Evolutionary conservation across 2,888 invertebrate species (phyloP).

Genomic region (Pilophorus perplexus): DNA sequence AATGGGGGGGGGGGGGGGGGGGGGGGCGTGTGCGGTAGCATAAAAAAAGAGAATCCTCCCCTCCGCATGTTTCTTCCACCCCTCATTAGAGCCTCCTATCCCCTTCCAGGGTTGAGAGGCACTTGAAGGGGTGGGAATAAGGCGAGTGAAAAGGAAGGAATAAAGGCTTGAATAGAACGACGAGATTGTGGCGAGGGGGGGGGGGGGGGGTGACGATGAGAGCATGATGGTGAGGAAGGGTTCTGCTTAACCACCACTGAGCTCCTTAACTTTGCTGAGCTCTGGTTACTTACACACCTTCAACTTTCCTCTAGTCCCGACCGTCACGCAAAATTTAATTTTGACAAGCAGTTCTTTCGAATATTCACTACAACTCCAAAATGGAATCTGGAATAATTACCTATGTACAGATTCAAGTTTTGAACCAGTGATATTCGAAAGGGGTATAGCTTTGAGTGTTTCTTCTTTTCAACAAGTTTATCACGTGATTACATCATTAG

Average conservation of each 20-base stretch:
- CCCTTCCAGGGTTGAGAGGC: slow-evolving; percentile 24
- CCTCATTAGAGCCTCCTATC: slow-evolving; percentile 13
- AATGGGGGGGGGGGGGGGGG: not conserved
- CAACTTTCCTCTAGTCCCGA: no score
- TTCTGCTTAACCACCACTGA: slow-evolving; percentile 23
- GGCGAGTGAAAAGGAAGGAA: slow-evolving; percentile 12
- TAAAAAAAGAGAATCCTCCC: slow-evolving; percentile 6
- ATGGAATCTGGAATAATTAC: no score
- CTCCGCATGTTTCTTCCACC: not conserved
- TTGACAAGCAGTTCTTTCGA: no score
- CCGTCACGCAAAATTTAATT: no score
- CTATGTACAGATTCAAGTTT: no score
- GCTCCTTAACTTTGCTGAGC: not conserved
- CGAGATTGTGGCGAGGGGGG: not conserved
- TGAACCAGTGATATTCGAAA: no score
- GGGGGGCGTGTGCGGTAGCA: slow-evolving; percentile 17
- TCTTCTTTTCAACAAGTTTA: no score
- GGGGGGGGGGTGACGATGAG: not conserved
- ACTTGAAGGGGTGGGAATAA: slow-evolving; percentile 28
- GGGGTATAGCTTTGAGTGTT: no score
- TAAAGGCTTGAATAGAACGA: not conserved
- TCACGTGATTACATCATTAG: no score
- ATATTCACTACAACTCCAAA: no score
- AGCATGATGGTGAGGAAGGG: not conserved
- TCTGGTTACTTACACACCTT: no score